Base-by-base conservation (phyloP, 2,888 invertebrate genomes). In the Heliconius aoede region DNA sequence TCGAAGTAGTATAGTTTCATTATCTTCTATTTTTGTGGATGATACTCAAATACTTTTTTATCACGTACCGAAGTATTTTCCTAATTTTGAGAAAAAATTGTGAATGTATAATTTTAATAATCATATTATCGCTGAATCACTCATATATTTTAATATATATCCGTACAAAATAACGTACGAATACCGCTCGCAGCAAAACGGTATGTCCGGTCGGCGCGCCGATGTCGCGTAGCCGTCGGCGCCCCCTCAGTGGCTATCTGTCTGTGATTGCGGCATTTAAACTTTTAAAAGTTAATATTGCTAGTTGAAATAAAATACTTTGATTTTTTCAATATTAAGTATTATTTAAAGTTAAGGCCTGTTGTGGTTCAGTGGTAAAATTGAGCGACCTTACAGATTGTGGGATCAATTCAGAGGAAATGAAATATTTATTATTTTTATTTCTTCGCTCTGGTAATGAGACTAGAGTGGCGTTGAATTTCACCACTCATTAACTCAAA, bases 191-290 rank as follows among this genome's bases (percentile, higher is more conserved):
- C 60, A 60, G 60, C 60, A 5, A 24, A 60, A 60, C 5, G 13
- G 58, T 13, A 1, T 26, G 26, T 60, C 60, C 26, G 24, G 13
- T 26, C 13, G 24, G 60, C 60, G 60, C 60, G 71, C 36, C 36
- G 36, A 55, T 69, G 55, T 51, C 26, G 24, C 36, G 60, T 60
- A 60, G 60, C 60, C 60, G 60, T 60, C 60, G 60, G 60, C 60
- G 32, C 28, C n/a, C 32, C 64, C 58, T 60, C 2, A 26, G 24
- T 15, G 60, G 24, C 58, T 26, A 58, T 58, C 24, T 58, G 58
- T 58, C 58, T 58, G 24, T 58, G 58, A 58, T 58, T 58, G 58
- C 58, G 13, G 24, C 9, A 58, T 58, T 24, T 58, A 55, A 55
- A 58, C 24, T n/a, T 24, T 58, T 58, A 26, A 13, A 58, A 26